Conservation (phyloP, 2,888 invertebrate species). For the Linyphia triangularis region DNA sequence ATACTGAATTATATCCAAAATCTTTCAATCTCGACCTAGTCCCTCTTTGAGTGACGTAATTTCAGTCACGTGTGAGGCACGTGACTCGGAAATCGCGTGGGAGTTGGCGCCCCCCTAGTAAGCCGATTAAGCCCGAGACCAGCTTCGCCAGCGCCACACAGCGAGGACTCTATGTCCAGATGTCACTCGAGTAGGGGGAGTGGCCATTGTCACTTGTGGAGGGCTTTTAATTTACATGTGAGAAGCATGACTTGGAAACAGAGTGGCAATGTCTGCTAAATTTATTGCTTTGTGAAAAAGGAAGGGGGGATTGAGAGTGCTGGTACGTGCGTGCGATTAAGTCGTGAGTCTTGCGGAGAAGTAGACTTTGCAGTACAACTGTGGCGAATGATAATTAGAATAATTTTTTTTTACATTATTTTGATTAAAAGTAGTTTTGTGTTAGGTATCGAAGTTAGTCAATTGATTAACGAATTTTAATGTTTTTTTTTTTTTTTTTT, state of each 20-base stretch:
- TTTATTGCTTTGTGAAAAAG: slow-evolving; percentile 6
- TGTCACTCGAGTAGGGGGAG: slow-evolving; percentile 24
- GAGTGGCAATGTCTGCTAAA: background rate
- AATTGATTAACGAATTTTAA: no score
- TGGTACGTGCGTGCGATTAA: background rate
- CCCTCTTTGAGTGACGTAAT: slow-evolving; percentile 33
- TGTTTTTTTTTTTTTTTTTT: no score
- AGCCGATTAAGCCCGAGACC: slow-evolving; percentile 58
- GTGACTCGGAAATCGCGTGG: slow-evolving; percentile 29
- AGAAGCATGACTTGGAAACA: slow-evolving; percentile 12
- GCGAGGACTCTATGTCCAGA: slow-evolving; percentile 24
- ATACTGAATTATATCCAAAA: no score
- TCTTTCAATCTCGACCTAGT: no score
- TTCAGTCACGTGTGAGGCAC: slow-evolving; percentile 16
- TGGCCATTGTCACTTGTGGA: no score
- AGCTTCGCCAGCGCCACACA: background rate
- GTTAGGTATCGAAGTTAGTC: no score
- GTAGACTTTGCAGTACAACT: no score
- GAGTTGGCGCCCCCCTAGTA: slow-evolving; percentile 8
- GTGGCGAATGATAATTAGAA: no score
- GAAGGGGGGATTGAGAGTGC: background rate
- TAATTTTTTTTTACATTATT: no score
- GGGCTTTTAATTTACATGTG: slow-evolving; percentile 55
- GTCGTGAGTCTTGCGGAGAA: background rate
- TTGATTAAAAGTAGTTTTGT: no score